A percentile compares a stretch with the other conserved stretches of the same genome.
phyloP scores from a whole-genome alignment of 2,888 invertebrate genomes.

The Loripinus fragilis region DNA sequence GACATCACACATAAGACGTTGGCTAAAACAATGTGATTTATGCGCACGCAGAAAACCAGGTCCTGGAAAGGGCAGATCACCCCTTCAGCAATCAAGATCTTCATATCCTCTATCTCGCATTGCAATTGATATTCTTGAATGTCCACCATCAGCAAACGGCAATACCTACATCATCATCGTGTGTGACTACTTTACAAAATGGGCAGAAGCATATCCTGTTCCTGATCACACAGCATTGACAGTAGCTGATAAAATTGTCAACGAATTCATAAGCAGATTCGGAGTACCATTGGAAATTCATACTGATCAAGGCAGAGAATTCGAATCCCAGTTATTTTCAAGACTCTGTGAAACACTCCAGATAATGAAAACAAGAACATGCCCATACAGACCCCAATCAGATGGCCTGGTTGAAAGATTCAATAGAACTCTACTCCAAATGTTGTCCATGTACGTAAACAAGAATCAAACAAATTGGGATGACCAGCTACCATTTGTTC shows the following conservation, averaged over 20 bases:
- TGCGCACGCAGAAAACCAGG: neutral
- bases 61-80: neutral
- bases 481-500: slow-evolving; percentile 11
- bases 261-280: slow-evolving; percentile 26
- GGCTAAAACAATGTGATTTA: slow-evolving; percentile 2
- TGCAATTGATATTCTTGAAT: slow-evolving; percentile 8
- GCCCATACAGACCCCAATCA: slow-evolving; percentile 1
- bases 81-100: neutral
- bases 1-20: neutral
- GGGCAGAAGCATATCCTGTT: slow-evolving; percentile 20
- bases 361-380: neutral
- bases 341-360: neutral
- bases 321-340: neutral
- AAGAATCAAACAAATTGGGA: slow-evolving; percentile 1
- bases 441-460: neutral
- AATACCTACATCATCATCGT: slow-evolving; percentile 23
- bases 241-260: slow-evolving; percentile 27
- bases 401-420: slow-evolving; percentile 10
- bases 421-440: slow-evolving; percentile 2
- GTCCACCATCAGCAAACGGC: slow-evolving; percentile 22
- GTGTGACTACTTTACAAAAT: slow-evolving; percentile 26
- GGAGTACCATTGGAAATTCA: slow-evolving; percentile 22
- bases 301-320: neutral
- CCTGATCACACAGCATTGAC: slow-evolving; percentile 23
- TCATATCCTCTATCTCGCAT: slow-evolving; percentile 2